Base-by-base conservation (phyloP, 2,797 vertebrate species). In the Karalla daura region DNA sequence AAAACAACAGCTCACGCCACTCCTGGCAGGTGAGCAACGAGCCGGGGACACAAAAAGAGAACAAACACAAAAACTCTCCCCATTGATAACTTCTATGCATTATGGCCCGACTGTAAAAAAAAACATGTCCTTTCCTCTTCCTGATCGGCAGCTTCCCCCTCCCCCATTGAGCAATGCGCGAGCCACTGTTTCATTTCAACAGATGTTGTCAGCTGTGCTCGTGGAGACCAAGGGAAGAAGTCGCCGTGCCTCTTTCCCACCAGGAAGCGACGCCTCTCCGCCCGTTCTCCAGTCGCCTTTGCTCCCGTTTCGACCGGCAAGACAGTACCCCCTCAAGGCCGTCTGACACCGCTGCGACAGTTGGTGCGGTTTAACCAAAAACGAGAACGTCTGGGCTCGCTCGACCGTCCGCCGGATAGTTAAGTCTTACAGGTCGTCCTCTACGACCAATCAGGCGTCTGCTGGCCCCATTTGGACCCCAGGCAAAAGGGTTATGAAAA, bases 161-260 rank as follows among this genome's bases (percentile, higher is more conserved):
- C 73, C 78, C 76, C 76, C 66, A 70, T 14, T 52, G 61, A 76
- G 49, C 64, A 67, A 73, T 61, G 66, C 33, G 68, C 44, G 69
- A 80, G 70, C 70, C 80, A 63, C 62, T 52, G 54, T 61, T 75
- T 61, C 35, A 77, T 76, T 89, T 83, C 67, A 81, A 53, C 85
- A 87, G 74, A 89, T 86, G 83, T 85, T 81, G 69, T 77, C 74
- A 76, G 72, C 60, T 50, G 80, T 78, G 71, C 65, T 69, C 63
- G 72, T 55, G 73, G 58, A 63, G 63, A 73, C 63, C 51, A 66
- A n/a, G 40, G 55, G 67, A 71, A 76, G 63, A 81, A 65, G 63
- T 37, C 24, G 62, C 23, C 33, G 11, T 68, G 41, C 25, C 43
- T 68, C 56, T 60, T 53, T n/a, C n/a, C n/a, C n/a, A n/a, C n/a